Conservation (phyloP, 2,888 invertebrate genomes). For the Labia minor region DNA sequence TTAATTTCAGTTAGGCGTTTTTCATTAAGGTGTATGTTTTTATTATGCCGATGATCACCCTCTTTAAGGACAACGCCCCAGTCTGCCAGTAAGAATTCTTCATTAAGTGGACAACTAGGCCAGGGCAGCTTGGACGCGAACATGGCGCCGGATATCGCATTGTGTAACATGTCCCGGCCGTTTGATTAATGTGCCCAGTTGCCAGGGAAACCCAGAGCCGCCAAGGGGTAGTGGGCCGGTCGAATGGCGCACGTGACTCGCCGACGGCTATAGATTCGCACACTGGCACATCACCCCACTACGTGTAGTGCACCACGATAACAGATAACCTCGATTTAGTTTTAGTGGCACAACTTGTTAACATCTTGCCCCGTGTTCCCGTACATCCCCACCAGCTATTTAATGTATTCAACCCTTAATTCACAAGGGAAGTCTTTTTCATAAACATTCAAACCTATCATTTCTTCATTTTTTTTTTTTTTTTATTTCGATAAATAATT, state of each 20-base stretch:
- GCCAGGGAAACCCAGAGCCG: background rate
- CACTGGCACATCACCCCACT: background rate
- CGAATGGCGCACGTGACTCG: background rate
- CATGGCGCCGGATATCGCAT: slow-evolving; percentile 4
- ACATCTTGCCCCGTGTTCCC: background rate
- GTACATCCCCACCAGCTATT: no score
- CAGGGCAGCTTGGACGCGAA: background rate
- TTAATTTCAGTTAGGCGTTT: no score
- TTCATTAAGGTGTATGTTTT: no score
- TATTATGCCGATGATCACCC: background rate
- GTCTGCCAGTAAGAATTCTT: background rate
- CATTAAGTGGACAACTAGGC: slow-evolving; percentile 7
- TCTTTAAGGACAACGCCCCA: background rate
- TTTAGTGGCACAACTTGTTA: background rate
- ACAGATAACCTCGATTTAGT: background rate
- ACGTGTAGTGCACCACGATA: no score
- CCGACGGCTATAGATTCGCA: background rate
- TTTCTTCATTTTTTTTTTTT: no score
- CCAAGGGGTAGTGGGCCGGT: background rate
- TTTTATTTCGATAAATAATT: no score
- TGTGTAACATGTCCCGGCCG: slow-evolving; percentile 13
- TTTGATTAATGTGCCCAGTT: slow-evolving; percentile 13
- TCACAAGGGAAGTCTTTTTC: no score
- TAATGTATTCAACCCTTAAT: no score
- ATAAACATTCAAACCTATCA: no score